Base-by-base conservation (phyloP, 1,140 invertebrate genomes). In the Tyrophagus putrescentiae region DNA sequence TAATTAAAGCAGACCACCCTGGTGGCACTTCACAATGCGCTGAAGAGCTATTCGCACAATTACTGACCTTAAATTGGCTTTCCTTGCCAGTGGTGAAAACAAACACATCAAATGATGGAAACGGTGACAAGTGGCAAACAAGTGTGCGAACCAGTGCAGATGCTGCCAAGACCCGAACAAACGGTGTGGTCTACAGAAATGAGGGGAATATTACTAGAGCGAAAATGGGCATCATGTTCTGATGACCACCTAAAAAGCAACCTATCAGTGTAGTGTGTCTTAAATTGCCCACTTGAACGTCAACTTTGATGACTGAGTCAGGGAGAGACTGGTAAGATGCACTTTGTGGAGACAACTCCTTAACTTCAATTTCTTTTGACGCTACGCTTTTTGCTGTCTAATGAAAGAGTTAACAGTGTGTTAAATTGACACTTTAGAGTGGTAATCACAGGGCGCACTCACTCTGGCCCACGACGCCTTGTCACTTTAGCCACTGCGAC, bases 1-100 rank as follows among this genome's bases (percentile, higher is more conserved):
- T 48, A 48, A 48, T 48, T 48, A 48, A n/a, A n/a, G n/a, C n/a
- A 48, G 45, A 48, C 45, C 45, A 48, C 45, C 45, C 45, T 48
- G 45, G 31, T 13, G 13, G 36, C 21, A 13, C 21, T 13, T 39
- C 36, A n/a, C n/a, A n/a, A n/a, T n/a, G 13, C 13, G 13, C 36
- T 39, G 36, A 39, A 39, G 21, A 39, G 13, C 36, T 13, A 39
- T 13, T 39, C n/a, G n/a, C n/a, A 39, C 36, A 39, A 39, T 39
- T 39, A 39, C 13, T 21, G 13, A 13, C 13, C 36, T 39, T 21
- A 13, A 13, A 13, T 21, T 39, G 13, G 13, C 36, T 39, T 39
- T 39, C 36, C 21, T 39, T 39, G 13, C 36, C 21, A 13, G 36
- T 39, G 13, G 36, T 13, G 21, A 39, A 21, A 39, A 39, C 13